These are phyloP conservation scores for Lithophane semibrunnea DNA, from an alignment of 2,888 invertebrate genomes.

Conservation along the genomic window DNA sequence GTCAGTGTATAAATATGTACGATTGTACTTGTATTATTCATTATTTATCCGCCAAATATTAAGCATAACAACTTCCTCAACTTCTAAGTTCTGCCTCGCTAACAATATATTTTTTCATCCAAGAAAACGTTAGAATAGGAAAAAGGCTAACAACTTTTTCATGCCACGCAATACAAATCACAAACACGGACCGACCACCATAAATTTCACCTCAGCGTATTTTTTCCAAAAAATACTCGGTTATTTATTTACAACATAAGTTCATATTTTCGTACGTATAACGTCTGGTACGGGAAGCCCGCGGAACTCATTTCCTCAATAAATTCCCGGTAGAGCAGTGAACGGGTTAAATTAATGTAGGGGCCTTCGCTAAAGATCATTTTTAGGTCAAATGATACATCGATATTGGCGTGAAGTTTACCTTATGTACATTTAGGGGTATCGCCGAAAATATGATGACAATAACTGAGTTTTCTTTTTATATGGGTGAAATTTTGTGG, in stretches of 20 bases:
- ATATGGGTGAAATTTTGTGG: neutral
- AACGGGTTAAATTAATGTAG: slow-evolving; percentile 70
- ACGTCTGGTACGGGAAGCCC: slow-evolving; percentile 60
- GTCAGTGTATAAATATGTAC: neutral
- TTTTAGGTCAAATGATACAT: slow-evolving; percentile 66
- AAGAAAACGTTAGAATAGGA: slow-evolving; percentile 37
- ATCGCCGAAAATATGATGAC: slow-evolving; percentile 21
- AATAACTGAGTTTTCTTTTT: slow-evolving; percentile 26
- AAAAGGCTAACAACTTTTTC: slow-evolving; percentile 47
- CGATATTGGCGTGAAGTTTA: slow-evolving; percentile 48
- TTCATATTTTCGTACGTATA: slow-evolving; percentile 67
- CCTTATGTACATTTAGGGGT: slow-evolving; percentile 25
- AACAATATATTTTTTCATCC: slow-evolving; percentile 42
- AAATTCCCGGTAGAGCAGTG: slow-evolving; percentile 66
- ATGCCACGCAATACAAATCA: slow-evolving; percentile 58
- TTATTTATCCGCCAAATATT: slow-evolving; percentile 18
- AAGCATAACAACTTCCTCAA: slow-evolving; percentile 22
- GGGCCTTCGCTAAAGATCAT: slow-evolving; percentile 58
- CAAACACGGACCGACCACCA: slow-evolving; percentile 42
- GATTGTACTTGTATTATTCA: neutral
- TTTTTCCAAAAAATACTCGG: slow-evolving; percentile 52
- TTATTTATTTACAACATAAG: slow-evolving; percentile 66
- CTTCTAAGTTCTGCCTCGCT: slow-evolving; percentile 23
- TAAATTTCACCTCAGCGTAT: slow-evolving; percentile 60
- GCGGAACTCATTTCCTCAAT: slow-evolving; percentile 69